A percentile compares a stretch with the other conserved stretches of the same genome.
Conservation (phyloP, 2,113 vertebrate species). For the Cromileptes altivelis region DNA sequence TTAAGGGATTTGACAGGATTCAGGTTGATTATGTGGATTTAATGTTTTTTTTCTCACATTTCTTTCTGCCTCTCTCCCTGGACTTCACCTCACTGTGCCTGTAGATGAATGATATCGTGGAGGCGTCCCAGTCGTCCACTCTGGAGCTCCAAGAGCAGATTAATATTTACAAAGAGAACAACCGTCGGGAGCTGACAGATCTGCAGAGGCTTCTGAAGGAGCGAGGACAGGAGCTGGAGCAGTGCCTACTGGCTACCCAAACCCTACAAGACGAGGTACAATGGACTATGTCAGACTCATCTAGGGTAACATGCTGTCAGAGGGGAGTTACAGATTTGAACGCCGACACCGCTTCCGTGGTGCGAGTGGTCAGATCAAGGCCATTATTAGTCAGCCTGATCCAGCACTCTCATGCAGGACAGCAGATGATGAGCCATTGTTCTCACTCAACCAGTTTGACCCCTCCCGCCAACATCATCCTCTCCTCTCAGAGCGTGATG, state of each 20-base stretch:
- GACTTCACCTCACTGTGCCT: conserved; percentile 3
- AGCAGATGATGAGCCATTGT: conserved; percentile 66
- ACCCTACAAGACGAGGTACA: conserved; percentile 93
- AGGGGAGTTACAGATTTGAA: conserved; percentile 10
- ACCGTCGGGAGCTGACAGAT: conserved; percentile 89
- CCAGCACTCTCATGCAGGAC: conserved; percentile 38
- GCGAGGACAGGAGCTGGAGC: conserved; percentile 90
- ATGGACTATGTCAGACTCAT: neutral
- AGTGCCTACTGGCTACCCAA: conserved; percentile 80
- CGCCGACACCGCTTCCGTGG: conserved; percentile 33
- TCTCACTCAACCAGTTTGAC: conserved; percentile 53
- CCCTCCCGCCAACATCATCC: conserved; percentile 21
- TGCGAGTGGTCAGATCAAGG: conserved; percentile 51
- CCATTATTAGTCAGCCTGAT: conserved; percentile 55
- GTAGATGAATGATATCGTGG: conserved; percentile 93
- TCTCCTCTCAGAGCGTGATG: conserved; percentile 56
- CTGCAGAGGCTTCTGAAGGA: conserved; percentile 92
- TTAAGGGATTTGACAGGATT: no score
- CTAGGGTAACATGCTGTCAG: neutral
- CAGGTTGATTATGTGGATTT: neutral
- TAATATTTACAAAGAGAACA: conserved; percentile 94
- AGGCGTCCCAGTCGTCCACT: conserved; percentile 89
- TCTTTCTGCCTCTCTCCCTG: neutral
- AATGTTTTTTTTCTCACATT: neutral
- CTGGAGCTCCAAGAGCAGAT: conserved; percentile 94